These are phyloP conservation scores for Caretta caretta DNA, from an alignment of 2,113 vertebrate species.

Conservation along the genomic window DNA sequence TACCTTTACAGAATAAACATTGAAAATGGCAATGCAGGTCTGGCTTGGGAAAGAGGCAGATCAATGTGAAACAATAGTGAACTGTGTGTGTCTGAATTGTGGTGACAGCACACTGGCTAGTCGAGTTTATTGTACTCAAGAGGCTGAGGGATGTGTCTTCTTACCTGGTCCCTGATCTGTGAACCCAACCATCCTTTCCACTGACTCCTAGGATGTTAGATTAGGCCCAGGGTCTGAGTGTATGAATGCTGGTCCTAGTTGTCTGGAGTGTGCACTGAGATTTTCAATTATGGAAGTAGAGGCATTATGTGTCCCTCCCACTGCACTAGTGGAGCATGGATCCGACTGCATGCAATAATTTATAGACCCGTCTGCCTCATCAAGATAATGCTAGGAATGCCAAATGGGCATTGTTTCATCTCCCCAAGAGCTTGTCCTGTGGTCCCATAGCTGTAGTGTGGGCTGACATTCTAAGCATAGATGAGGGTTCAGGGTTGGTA, in stretches of 20 bases:
- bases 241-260: not conserved
- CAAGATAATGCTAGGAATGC: not conserved
- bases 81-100: not conserved
- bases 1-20: constrained; percentile 7
- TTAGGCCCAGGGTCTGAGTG: rapidly evolving
- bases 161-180: not conserved
- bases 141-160: not conserved
- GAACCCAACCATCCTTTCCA: not conserved
- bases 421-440: not conserved
- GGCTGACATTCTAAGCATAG: not conserved
- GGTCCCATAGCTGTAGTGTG: not conserved
- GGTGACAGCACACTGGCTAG: not conserved
- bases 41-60: not conserved
- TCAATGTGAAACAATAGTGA: not conserved
- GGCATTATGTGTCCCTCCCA: not conserved
- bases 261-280: too few species aligned
- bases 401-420: not conserved
- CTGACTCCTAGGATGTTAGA: not conserved
- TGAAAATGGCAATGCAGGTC: not conserved
- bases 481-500: not conserved
- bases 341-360: not conserved
- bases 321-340: not conserved
- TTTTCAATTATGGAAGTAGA: not conserved
- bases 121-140: not conserved
- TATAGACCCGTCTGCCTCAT: not conserved